phyloP scores from a whole-genome alignment of 1,140 invertebrate genomes.

The Aricia agestis region DNA sequence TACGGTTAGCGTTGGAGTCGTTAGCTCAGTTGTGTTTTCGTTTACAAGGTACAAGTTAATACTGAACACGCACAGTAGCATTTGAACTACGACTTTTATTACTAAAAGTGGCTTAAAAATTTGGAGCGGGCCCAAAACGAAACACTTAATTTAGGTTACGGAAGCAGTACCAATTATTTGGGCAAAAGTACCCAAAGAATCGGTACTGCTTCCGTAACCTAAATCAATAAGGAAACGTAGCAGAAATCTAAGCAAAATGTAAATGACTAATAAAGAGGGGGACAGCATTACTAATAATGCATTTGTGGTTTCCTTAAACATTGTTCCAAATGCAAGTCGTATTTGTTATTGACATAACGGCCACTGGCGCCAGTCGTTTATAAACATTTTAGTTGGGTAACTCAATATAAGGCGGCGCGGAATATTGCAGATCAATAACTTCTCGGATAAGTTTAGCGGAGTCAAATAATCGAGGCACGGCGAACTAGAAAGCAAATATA shows the following conservation, averaged over 20 bases:
- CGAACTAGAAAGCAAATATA: conserved; percentile 28
- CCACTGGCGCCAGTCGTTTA: conserved; percentile 7
- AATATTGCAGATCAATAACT: conserved; percentile 23
- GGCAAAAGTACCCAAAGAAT: no score
- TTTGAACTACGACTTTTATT: no score
- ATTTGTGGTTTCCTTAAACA: conserved; percentile 10
- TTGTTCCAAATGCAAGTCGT: conserved; percentile 12
- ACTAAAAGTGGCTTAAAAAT: no score
- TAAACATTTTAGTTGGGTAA: conserved; percentile 9
- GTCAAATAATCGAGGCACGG: conserved; percentile 10
- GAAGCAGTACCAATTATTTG: no score
- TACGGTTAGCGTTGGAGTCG: neutral
- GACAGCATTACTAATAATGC: conserved; percentile 4
- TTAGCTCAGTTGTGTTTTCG: neutral
- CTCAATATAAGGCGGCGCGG: conserved; percentile 11
- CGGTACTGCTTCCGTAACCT: no score
- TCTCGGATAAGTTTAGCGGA: conserved; percentile 24
- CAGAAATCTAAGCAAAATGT: conserved; percentile 2
- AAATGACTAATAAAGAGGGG: conserved; percentile 1
- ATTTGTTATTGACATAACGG: conserved; percentile 16
- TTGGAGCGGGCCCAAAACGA: no score
- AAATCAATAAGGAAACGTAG: neutral
- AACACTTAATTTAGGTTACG: no score
- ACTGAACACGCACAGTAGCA: no score
- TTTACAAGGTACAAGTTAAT: neutral